Evolutionary conservation across 23 tunicate species (phyloP).

Genomic region (Ciona savignyi): DNA sequence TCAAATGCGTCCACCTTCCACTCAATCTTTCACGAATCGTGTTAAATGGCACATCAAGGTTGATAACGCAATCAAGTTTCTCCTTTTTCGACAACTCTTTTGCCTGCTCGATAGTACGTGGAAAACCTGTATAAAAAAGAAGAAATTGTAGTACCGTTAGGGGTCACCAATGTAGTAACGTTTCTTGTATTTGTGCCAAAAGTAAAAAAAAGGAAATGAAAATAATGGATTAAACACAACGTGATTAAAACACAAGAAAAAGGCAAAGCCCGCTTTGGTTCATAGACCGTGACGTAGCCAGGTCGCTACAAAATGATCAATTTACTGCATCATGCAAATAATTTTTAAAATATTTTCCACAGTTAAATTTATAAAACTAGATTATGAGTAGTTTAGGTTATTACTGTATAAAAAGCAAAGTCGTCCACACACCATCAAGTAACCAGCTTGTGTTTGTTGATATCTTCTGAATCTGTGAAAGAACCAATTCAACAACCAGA

Average conservation of each 20-base stretch:
- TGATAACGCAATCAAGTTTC: constrained; percentile 62
- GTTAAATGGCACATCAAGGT: constrained; percentile 89
- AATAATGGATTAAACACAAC: too few species aligned
- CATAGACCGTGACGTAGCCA: too few species aligned
- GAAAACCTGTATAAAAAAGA: constrained; percentile 83
- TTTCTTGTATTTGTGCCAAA: too few species aligned
- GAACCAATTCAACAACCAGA: constrained; percentile 47
- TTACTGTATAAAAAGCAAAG: too few species aligned
- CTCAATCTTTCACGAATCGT: constrained; percentile 58
- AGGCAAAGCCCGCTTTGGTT: too few species aligned
- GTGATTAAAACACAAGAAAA: too few species aligned
- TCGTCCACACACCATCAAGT: constrained; percentile 62
- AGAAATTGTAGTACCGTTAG: too few species aligned
- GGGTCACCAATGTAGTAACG: too few species aligned
- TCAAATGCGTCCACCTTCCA: constrained; percentile 80
- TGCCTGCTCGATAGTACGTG: constrained; percentile 68
- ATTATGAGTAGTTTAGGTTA: too few species aligned
- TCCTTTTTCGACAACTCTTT: constrained; percentile 19
- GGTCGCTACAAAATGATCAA: neutral
- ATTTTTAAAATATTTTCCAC: too few species aligned
- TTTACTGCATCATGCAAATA: neutral
- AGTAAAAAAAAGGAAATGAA: too few species aligned
- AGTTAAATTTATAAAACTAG: too few species aligned
- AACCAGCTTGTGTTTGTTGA: constrained; percentile 53
- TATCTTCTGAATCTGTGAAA: constrained; percentile 42